Conservation (phyloP, 2,888 invertebrate species). For the Odontocerum albicorne region DNA sequence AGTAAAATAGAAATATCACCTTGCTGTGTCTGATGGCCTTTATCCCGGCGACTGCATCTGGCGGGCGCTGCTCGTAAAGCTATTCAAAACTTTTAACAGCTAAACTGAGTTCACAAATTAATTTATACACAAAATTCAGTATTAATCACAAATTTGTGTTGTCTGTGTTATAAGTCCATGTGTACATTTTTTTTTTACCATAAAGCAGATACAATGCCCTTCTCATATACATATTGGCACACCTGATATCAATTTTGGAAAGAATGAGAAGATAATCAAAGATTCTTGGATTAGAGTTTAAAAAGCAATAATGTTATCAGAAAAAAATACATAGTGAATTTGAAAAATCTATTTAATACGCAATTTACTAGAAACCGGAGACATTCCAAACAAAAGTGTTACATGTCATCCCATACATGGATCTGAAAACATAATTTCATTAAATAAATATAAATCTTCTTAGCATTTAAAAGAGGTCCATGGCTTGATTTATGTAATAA, state of each 20-base stretch:
- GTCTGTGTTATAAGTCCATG: too few relatives aligned
- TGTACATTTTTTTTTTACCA: conserved; percentile 9
- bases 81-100: not conserved
- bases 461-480: too few relatives aligned
- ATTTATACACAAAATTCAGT: not conserved
- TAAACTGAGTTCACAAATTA: not conserved
- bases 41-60: not conserved
- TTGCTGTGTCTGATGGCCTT: not conserved
- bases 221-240: conserved; percentile 19
- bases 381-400: too few relatives aligned
- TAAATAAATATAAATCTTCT: too few relatives aligned
- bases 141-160: conserved; percentile 6
- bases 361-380: too few relatives aligned
- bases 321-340: too few relatives aligned
- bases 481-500: too few relatives aligned
- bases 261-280: conserved; percentile 9
- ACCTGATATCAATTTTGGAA: conserved; percentile 14
- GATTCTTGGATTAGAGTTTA: too few relatives aligned
- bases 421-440: too few relatives aligned
- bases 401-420: too few relatives aligned
- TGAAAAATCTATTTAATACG: too few relatives aligned
- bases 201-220: conserved; percentile 20
- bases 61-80: conserved; percentile 1
- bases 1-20: conserved; percentile 18
- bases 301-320: too few relatives aligned